These are phyloP conservation scores for Tricholaema leucomelas DNA, from an alignment of 2,113 vertebrate genomes.

Conservation along the genomic window DNA sequence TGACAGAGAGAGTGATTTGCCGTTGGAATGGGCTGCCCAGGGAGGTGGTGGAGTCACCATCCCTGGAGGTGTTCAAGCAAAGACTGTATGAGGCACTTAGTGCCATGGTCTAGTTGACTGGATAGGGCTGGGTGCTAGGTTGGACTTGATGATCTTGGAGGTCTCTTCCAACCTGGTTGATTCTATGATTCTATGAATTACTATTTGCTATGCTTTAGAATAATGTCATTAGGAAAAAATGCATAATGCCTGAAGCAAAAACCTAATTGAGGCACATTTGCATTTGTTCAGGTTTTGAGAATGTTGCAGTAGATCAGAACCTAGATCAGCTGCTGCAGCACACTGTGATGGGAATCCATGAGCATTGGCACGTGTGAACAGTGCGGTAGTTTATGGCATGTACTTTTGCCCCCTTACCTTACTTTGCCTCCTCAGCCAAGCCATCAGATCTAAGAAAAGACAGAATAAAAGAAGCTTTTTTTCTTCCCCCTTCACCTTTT, in stretches of 20 bases:
- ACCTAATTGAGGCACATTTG: not conserved
- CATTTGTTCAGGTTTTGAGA: not conserved
- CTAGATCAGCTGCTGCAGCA: not conserved
- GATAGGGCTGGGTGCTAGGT: too few species aligned
- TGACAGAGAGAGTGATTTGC: too few species aligned
- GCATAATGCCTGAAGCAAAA: too few species aligned
- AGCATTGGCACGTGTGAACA: not conserved
- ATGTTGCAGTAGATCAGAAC: not conserved
- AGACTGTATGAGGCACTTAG: too few species aligned
- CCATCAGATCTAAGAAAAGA: not conserved
- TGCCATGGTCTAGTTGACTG: too few species aligned
- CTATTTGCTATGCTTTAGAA: constrained; percentile 12
- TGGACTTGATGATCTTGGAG: too few species aligned
- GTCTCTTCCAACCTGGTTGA: too few species aligned
- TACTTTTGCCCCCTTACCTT: not conserved
- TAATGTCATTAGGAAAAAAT: constrained; percentile 57
- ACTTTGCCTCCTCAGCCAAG: too few species aligned
- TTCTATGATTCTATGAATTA: too few species aligned
- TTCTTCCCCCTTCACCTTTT: not conserved
- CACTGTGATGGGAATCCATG: accelerated
- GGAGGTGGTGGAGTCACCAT: too few species aligned
- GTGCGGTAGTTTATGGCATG: not conserved
- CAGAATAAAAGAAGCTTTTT: not conserved
- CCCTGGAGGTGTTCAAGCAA: too few species aligned
- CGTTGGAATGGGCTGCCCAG: too few species aligned